These are phyloP conservation scores for Diploscapter pachys DNA, from an alignment of 1,140 invertebrate species.

Conservation along the genomic window DNA sequence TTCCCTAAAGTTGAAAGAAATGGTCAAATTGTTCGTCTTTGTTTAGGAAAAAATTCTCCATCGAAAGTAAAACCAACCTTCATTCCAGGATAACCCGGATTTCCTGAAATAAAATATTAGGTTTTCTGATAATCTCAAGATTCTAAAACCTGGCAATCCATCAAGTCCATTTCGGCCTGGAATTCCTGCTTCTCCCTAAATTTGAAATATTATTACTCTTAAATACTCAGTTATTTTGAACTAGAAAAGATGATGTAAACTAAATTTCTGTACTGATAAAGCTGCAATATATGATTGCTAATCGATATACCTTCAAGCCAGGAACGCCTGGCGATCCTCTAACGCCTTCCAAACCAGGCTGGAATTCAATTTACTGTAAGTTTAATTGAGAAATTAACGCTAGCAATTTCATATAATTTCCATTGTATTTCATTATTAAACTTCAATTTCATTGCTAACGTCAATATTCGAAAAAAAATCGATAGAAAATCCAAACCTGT, in stretches of 20 bases:
- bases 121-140: slow-evolving; percentile 27
- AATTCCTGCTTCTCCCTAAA: slow-evolving; percentile 58
- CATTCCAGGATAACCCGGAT: slow-evolving; percentile 44
- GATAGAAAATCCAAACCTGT: slow-evolving; percentile 28
- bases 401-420: no score
- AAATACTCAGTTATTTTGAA: slow-evolving; percentile 44
- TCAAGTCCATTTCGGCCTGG: slow-evolving; percentile 45
- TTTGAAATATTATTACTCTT: slow-evolving; percentile 28
- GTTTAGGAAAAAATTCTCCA: slow-evolving; percentile 55
- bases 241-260: no score
- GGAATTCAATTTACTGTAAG: slow-evolving; percentile 12
- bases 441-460: neutral
- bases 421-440: no score
- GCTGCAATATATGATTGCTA: no score
- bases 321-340: slow-evolving; percentile 62
- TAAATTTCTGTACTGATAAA: no score
- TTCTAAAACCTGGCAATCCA: slow-evolving; percentile 41
- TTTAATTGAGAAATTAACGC: no score
- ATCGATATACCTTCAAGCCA: slow-evolving; percentile 58
- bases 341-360: slow-evolving; percentile 69
- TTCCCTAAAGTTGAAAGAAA: slow-evolving; percentile 27
- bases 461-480: slow-evolving; percentile 11
- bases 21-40: slow-evolving; percentile 32
- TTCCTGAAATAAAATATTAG: slow-evolving; percentile 28
- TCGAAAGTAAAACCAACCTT: slow-evolving; percentile 51